phyloP scores from a whole-genome alignment of 1,140 invertebrate species.

The Drosophila pruinosa region DNA sequence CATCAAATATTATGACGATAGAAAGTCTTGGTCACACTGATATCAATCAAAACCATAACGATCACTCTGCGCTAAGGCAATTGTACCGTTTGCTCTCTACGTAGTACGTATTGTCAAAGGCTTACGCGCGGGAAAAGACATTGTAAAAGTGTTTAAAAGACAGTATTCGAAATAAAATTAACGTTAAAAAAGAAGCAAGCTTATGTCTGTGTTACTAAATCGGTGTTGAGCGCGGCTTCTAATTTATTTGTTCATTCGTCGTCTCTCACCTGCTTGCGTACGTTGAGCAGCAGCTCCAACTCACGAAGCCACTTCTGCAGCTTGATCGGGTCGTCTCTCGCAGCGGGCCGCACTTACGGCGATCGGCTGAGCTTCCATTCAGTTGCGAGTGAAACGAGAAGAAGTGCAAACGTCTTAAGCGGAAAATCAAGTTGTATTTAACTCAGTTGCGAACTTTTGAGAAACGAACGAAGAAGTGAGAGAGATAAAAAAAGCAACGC shows the following conservation, averaged over 20 bases:
- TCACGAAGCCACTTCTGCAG: slow-evolving; percentile 28
- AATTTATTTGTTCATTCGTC: background rate
- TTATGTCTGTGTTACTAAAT: slow-evolving; percentile 19
- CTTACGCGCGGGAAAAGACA: background rate
- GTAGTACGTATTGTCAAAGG: background rate
- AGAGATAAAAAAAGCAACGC: slow-evolving; percentile 38
- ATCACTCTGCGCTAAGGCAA: background rate
- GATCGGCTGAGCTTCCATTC: slow-evolving; percentile 40
- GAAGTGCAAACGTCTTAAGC: slow-evolving; percentile 71
- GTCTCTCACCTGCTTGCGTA: slow-evolving; percentile 24
- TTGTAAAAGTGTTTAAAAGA: background rate
- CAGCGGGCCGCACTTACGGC: slow-evolving; percentile 2
- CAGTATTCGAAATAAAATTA: background rate
- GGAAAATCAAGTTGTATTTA: slow-evolving; percentile 65
- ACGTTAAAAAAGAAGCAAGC: slow-evolving; percentile 32
- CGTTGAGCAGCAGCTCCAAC: slow-evolving; percentile 3
- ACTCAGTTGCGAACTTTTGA: slow-evolving; percentile 44
- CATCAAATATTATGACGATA: background rate
- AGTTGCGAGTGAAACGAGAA: slow-evolving; percentile 67
- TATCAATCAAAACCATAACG: background rate
- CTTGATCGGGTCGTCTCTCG: slow-evolving; percentile 32
- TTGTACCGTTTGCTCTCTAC: background rate
- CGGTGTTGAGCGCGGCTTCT: slow-evolving; percentile 15
- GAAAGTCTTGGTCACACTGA: background rate
- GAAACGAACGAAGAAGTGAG: slow-evolving; percentile 33